Base-by-base conservation (phyloP, 1,140 invertebrate genomes). In the Leptinotarsa undecemlineata region DNA sequence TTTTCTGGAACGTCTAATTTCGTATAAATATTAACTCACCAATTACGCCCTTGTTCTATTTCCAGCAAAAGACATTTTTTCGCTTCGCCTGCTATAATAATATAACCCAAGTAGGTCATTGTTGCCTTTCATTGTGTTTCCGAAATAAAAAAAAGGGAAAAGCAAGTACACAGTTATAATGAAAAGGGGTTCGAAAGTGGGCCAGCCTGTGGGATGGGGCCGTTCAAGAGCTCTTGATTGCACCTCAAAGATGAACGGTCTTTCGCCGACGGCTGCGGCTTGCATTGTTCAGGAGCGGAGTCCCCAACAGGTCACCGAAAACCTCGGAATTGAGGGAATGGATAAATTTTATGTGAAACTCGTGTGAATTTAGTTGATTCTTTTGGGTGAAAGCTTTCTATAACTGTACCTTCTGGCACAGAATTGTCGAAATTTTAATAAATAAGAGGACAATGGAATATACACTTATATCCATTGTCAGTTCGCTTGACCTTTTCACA, bases 141-240 rank as follows among this genome's bases (percentile, higher is more conserved):
- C 15, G 51, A 57, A 57, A 57, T 57, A 57, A 57, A 57, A 57
- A 57, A 57, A 19, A 1, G 4, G n/a, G 14, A 17, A 19, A 57
- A 57, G 51, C 51, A 57, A 57, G 51, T 57, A 57, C 51, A 57
- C 51, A 57, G 51, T 57, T 57, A 57, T 57, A 57, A 57, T 57
- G n/a, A 57, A 57, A 57, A 42, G 33, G 33, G 33, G 33, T 42
- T 42, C 33, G 33, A 42, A 42, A 42, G 33, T 42, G 51, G n/a
- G 51, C 51, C 51, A 57, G 6, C 3, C 3, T 4, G 8, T 42
- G 17, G 51, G 4, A 57, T 57, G 51, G 6, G 51, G 51, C 15
- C 51, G 15, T 19, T 57, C 51, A 17, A 57, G 51, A 57, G 51
- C 51, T 57, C 51, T 57, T 57, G 51, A 57, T 57, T 57, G 51